phyloP scores from a whole-genome alignment of 2,113 vertebrate genomes.

The Falco punctatus region DNA sequence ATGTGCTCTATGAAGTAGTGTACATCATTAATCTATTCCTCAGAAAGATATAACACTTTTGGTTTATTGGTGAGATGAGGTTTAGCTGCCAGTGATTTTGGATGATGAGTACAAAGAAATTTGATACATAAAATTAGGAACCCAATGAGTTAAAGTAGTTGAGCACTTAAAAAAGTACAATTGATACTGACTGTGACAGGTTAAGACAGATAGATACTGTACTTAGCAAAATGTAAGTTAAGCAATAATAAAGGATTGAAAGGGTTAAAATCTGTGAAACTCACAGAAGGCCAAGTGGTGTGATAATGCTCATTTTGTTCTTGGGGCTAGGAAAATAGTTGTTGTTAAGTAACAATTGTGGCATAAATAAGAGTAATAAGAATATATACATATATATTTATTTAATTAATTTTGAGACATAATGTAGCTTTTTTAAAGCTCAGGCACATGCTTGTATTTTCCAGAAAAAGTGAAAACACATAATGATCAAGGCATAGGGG shows the following conservation, averaged over 20 bases:
- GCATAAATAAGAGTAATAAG: background rate
- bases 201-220: background rate
- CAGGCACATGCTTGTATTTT: background rate
- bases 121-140: background rate
- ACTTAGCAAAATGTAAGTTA: background rate
- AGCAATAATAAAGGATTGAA: background rate
- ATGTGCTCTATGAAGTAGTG: rapidly evolving
- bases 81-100: background rate
- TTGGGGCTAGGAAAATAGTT: background rate
- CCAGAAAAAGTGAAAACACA: background rate
- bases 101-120: background rate
- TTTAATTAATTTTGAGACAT: background rate
- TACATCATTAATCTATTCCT: background rate
- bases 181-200: background rate
- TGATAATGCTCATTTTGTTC: background rate
- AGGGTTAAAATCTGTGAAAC: background rate
- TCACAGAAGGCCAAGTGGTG: background rate
- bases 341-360: background rate
- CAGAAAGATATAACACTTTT: background rate
- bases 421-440: background rate
- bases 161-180: background rate
- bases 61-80: background rate
- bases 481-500: background rate
- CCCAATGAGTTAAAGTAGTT: background rate
- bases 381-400: background rate